Evolutionary conservation across 2,797 vertebrate genomes (phyloP).

Genomic region (Carduelis carduelis): DNA sequence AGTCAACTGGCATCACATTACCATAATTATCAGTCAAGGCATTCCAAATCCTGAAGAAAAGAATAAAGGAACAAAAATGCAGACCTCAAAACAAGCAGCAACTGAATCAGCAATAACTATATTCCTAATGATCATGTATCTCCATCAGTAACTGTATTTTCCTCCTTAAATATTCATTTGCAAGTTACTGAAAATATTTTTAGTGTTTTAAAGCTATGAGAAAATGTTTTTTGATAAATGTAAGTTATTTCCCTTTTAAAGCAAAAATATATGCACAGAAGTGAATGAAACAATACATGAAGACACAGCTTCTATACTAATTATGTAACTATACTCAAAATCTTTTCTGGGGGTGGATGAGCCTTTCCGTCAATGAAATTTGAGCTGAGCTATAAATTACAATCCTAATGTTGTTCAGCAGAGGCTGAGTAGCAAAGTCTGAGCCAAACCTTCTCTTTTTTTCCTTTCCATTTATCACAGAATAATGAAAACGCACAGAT

Average conservation of each 20-base stretch:
- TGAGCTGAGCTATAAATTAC: neutral
- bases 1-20: conserved; percentile 97
- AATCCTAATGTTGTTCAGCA: neutral
- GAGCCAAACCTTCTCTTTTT: neutral
- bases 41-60: conserved; percentile 89
- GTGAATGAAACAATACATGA: neutral
- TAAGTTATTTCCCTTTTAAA: neutral
- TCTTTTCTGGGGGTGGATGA: neutral
- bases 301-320: neutral
- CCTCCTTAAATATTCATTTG: neutral
- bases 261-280: neutral
- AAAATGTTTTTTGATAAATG: neutral
- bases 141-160: neutral
- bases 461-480: neutral
- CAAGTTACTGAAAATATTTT: neutral
- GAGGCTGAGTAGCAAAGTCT: neutral
- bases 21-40: conserved; percentile 95
- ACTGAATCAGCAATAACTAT: neutral
- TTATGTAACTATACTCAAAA: neutral
- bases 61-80: conserved; percentile 10
- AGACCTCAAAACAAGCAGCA: neutral
- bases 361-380: neutral
- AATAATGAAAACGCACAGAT: neutral
- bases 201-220: neutral
- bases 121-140: neutral